Evolutionary conservation across 2,888 invertebrate species (phyloP).

Genomic region (Isotomurus palustris): DNA sequence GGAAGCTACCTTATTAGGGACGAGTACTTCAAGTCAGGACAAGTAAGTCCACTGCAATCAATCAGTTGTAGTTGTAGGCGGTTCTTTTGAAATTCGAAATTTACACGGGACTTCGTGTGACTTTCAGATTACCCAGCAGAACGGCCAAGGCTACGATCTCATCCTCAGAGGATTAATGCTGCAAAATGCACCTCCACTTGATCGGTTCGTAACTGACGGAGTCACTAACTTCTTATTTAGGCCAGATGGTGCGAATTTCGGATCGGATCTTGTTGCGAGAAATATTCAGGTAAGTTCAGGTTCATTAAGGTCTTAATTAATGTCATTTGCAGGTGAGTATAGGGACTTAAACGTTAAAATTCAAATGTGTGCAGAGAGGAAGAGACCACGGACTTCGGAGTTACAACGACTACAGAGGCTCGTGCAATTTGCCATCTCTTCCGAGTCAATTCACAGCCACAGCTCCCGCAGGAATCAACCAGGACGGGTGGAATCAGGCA

Average conservation of each 20-base stretch:
- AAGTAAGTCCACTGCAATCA: slow-evolving; percentile 19
- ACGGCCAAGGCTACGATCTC: slow-evolving; percentile 42
- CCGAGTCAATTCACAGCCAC: background rate
- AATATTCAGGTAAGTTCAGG: slow-evolving; percentile 38
- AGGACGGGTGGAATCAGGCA: slow-evolving; percentile 18
- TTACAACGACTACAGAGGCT: slow-evolving; percentile 48
- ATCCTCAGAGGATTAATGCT: slow-evolving; percentile 46
- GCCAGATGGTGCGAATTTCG: slow-evolving; percentile 25
- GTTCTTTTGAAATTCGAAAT: background rate
- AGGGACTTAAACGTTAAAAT: background rate
- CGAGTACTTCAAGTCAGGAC: slow-evolving; percentile 35
- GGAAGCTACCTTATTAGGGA: slow-evolving; percentile 31
- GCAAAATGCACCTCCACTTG: slow-evolving; percentile 47
- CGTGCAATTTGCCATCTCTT: slow-evolving; percentile 21
- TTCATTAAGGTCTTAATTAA: background rate
- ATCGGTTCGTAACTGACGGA: slow-evolving; percentile 47
- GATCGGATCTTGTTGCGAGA: slow-evolving; percentile 44
- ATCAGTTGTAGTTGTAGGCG: background rate
- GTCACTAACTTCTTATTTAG: slow-evolving; percentile 46
- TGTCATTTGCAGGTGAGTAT: background rate
- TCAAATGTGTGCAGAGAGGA: slow-evolving; percentile 26
- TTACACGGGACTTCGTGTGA: background rate
- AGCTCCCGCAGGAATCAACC: slow-evolving; percentile 10
- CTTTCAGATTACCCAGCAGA: slow-evolving; percentile 28
- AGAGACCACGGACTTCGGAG: slow-evolving; percentile 49